Evolutionary conservation across 64 coral and sea anemone genomes (phyloP), one percentile per base, ranked within the genome.

Genomic region (Trachythela sp.): DNA sequence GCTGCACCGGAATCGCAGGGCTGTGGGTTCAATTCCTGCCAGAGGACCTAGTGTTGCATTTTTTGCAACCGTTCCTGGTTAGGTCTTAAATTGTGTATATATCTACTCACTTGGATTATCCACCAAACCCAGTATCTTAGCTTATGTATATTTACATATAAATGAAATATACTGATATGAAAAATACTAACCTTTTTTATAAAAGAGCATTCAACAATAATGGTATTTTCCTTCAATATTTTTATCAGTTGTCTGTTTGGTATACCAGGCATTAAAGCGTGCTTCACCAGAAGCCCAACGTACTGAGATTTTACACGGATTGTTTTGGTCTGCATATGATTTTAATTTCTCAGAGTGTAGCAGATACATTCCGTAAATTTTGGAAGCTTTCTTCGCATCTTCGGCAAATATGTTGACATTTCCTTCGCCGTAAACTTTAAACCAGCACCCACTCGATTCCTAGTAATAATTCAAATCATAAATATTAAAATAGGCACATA

Each of bases 311-410:
- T 26, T 22, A 29, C 68, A 72, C 17, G 68, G 15, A 35, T 72
- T 27, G 26, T 2, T 31, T 35, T 72, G 68, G 15, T 72, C 68
- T 24, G 68, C 68, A 72, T 72, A 72, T 35, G 68, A 72, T 26
- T 22, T 72, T 14, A 72, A 26, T 22, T 72, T 72, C 11, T 26
- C 68, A 31, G 68, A 27, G 33, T 72, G 68, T 72, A 72, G 33
- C 68, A 72, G 33, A 35, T 31, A 72, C 68, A 72, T 72, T 35
- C 68, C 68, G 29, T 72, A 72, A 72, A 72, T 72, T 26, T 72
- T 72, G 68, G 68, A 72, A 1, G 68, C 68, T 72, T 72, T 26
- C 32, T 72, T 72, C 26, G 68, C 68, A 72, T 72, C 68, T 72
- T 72, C 14, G 14, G 68, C 68, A 72, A 72, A 72, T 30, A 72